A percentile compares a stretch with the other conserved stretches of the same genome.
These are phyloP conservation scores for Dinomys branickii DNA, from an alignment of 2,113 vertebrate genomes.

Conservation along the genomic window DNA sequence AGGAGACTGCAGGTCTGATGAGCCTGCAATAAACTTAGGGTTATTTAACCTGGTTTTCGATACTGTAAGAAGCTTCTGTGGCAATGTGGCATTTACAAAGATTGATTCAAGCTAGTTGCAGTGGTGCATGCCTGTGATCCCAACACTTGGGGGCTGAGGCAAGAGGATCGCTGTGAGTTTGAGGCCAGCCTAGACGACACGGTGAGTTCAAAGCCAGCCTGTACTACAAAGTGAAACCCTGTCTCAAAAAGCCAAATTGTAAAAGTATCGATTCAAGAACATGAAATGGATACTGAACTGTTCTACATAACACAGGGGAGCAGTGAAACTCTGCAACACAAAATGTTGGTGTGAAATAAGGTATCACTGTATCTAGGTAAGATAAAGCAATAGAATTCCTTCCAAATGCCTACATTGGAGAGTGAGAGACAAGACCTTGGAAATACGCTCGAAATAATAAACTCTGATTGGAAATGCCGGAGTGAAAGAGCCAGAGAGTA, in stretches of 20 bases:
- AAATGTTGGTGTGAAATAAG: background rate
- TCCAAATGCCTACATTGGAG: background rate
- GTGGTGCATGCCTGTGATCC: background rate
- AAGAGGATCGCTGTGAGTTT: background rate
- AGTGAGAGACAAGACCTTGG: background rate
- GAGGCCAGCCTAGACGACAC: background rate
- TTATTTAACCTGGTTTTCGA: no score
- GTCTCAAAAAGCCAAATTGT: background rate
- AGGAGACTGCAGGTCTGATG: no score
- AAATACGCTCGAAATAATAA: background rate
- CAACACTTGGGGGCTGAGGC: background rate
- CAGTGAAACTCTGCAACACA: background rate
- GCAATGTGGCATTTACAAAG: background rate
- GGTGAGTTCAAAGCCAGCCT: background rate
- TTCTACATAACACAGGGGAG: background rate
- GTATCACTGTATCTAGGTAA: background rate
- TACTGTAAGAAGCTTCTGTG: background rate
- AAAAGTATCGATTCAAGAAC: background rate
- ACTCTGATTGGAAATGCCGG: background rate
- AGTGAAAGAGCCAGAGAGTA: background rate
- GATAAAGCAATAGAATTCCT: background rate
- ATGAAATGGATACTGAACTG: background rate
- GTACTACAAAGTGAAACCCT: background rate
- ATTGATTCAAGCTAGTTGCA: background rate
- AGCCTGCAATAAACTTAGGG: no score